Conservation (phyloP, 2,113 vertebrate genomes). For the Micromys minutus region DNA sequence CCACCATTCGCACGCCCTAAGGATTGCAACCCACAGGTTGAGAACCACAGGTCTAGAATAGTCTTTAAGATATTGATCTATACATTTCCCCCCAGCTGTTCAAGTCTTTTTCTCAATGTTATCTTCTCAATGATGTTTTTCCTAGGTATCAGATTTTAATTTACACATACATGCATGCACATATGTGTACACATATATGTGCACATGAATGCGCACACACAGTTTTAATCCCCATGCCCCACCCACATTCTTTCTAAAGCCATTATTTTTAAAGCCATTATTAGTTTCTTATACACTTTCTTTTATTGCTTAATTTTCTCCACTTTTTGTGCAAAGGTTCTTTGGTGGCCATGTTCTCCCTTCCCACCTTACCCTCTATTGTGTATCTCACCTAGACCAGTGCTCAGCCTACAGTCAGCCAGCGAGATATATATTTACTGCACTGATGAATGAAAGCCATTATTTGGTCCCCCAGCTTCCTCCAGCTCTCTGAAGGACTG, state of each 20-base stretch:
- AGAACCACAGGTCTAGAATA: not conserved
- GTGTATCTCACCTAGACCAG: not conserved
- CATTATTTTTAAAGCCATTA: not conserved
- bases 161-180: not conserved
- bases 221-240: not conserved
- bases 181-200: not conserved
- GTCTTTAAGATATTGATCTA: not conserved
- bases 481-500: not conserved
- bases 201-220: not conserved
- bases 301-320: not conserved
- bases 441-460: slow-evolving; percentile 20
- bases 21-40: not conserved
- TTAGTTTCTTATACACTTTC: not conserved
- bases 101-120: not conserved
- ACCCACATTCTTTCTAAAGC: not conserved
- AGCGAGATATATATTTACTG: not conserved
- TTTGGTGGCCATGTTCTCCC: not conserved
- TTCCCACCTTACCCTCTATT: not conserved
- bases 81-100: not conserved
- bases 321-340: not conserved
- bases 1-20: no score
- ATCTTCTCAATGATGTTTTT: not conserved
- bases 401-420: not conserved
- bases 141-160: not conserved
- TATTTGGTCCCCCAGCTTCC: not conserved